Percentiles rank a stretch among this genome's conserved stretches.
Evolutionary conservation across 2,113 vertebrate genomes (phyloP).

Genomic region (Mirounga angustirostris): DNA sequence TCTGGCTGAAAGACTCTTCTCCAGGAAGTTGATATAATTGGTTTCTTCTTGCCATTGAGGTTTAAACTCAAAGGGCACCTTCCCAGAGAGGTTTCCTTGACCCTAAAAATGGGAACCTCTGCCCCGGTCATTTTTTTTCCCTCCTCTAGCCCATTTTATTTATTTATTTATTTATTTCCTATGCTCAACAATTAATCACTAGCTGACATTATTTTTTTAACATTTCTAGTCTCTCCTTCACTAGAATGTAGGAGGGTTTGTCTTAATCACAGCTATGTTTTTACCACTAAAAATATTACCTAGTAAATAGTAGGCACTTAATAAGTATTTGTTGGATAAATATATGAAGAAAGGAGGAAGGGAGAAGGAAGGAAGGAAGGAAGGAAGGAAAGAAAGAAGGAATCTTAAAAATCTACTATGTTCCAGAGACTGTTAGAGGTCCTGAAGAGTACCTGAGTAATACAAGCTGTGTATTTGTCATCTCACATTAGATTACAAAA

Average conservation of each 20-base stretch:
- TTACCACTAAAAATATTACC: background rate
- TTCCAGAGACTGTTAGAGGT: background rate
- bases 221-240: background rate
- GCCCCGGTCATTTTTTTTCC: background rate
- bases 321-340: background rate
- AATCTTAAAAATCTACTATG: background rate
- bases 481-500: background rate
- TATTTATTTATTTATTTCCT: background rate
- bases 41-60: background rate
- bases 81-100: background rate
- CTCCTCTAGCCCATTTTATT: background rate
- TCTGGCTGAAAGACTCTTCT: background rate
- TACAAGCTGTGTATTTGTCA: background rate
- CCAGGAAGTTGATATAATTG: background rate
- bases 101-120: background rate
- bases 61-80: background rate
- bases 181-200: background rate
- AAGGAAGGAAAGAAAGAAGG: background rate
- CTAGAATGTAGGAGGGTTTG: background rate
- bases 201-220: slow-evolving; percentile 31
- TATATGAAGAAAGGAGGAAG: background rate
- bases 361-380: background rate
- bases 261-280: background rate
- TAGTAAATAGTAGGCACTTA: background rate
- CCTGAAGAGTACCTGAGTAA: background rate